phyloP scores from a whole-genome alignment of 2,113 vertebrate species.

The Callocephalon fimbriatum region DNA sequence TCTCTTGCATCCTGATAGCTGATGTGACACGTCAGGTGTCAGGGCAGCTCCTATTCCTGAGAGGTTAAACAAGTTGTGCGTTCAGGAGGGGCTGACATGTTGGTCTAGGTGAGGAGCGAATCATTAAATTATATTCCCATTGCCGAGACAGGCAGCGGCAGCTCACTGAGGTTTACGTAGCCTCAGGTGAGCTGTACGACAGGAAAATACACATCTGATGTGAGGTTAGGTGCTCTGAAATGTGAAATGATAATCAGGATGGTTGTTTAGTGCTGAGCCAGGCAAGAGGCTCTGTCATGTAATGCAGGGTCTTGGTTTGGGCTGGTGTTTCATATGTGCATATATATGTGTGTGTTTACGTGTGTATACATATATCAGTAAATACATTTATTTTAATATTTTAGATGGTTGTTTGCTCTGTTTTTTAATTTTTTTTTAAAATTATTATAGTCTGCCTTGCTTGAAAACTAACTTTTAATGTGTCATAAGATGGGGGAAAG shows the following conservation, averaged over 20 bases:
- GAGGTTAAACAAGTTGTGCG: constrained; percentile 25
- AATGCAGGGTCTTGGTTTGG: background rate
- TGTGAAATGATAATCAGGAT: constrained; percentile 6
- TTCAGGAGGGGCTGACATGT: constrained; percentile 51
- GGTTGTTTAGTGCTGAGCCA: background rate
- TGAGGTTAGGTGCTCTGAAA: constrained; percentile 22
- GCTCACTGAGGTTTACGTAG: background rate
- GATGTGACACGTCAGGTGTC: constrained; percentile 61
- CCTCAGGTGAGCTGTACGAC: constrained; percentile 58
- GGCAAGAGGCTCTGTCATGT: background rate
- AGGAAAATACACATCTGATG: constrained; percentile 28
- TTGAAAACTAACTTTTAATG: background rate
- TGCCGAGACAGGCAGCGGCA: constrained; percentile 56
- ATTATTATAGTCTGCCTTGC: background rate
- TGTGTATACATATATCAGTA: too few relatives aligned
- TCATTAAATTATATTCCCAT: constrained; percentile 61
- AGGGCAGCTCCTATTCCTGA: constrained; percentile 50
- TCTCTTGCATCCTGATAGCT: constrained; percentile 55
- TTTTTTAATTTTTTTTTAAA: background rate
- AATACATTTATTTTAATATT: background rate
- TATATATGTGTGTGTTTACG: background rate
- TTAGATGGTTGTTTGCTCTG: background rate
- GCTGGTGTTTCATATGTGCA: background rate
- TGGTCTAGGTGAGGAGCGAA: constrained; percentile 28
- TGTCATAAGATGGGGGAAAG: too few relatives aligned